Evolutionary conservation across 2,113 vertebrate species (phyloP).

Genomic region (Phoenicopterus ruber): DNA sequence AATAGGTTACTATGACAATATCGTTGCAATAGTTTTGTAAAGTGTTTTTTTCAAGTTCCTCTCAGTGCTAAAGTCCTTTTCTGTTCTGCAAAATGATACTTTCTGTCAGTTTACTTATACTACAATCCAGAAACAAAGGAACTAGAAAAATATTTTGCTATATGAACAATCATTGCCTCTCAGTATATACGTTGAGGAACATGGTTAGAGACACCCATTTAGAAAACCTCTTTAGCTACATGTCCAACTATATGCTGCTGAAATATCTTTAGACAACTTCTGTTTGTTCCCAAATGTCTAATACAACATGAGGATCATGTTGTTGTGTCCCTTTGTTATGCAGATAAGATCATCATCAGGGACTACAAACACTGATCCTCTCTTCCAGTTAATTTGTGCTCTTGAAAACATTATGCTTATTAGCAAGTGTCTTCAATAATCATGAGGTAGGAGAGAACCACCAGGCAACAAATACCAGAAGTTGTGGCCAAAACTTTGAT

Average conservation of each 20-base stretch:
- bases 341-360: not conserved
- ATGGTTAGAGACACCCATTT: not conserved
- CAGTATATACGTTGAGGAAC: not conserved
- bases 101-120: not conserved
- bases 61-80: not conserved
- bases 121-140: not conserved
- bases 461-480: not conserved
- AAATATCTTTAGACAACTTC: not conserved
- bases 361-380: not conserved
- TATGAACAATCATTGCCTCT: not conserved
- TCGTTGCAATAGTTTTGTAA: slow-evolving; percentile 37
- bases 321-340: not conserved
- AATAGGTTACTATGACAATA: slow-evolving; percentile 70
- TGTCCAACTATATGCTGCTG: not conserved
- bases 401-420: not conserved
- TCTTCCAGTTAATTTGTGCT: not conserved
- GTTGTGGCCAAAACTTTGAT: not conserved
- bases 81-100: not conserved
- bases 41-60: slow-evolving; percentile 1
- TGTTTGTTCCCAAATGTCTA: not conserved
- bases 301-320: not conserved
- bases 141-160: not conserved
- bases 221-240: not conserved
- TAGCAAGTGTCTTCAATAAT: not conserved
- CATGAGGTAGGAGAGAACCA: not conserved